These are phyloP conservation scores for Cosmia trapezina DNA, from an alignment of 2,888 invertebrate species.

Conservation along the genomic window DNA sequence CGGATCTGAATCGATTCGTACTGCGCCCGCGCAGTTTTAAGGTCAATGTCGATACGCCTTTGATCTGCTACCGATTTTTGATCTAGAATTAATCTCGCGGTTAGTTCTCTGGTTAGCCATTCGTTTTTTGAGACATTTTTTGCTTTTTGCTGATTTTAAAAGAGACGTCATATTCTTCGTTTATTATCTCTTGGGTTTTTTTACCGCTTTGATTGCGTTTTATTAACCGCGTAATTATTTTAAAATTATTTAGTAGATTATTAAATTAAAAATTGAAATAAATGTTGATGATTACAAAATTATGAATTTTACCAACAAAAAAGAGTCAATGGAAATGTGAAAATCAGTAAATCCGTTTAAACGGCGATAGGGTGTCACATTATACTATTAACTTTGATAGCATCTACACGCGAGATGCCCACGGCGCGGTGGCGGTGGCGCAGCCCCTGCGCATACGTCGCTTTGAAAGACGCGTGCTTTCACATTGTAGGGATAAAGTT, in stretches of 20 bases:
- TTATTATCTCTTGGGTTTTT: neutral
- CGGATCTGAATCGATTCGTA: constrained; percentile 85
- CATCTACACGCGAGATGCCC: constrained; percentile 76
- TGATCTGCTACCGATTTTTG: constrained; percentile 84
- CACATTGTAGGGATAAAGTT: constrained; percentile 45
- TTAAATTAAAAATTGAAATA: neutral
- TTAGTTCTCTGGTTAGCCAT: constrained; percentile 39
- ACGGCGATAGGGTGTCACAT: constrained; percentile 76
- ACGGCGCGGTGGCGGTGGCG: constrained; percentile 64
- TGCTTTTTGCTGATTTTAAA: constrained; percentile 18
- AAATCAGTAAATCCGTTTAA: constrained; percentile 72
- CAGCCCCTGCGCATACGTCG: constrained; percentile 52
- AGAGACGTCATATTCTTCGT: neutral
- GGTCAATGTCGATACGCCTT: constrained; percentile 88
- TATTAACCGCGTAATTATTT: neutral
- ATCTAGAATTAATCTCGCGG: constrained; percentile 63
- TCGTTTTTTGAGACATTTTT: constrained; percentile 43
- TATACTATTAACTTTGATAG: constrained; percentile 78
- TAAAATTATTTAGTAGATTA: neutral
- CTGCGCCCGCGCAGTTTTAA: constrained; percentile 82
- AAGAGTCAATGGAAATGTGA: constrained; percentile 37
- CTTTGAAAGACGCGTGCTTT: constrained; percentile 63
- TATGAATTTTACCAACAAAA: neutral
- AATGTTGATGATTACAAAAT: neutral
- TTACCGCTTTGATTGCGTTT: neutral